Conservation (phyloP, 2,888 invertebrate species). For the Gastrophysa polygoni region DNA sequence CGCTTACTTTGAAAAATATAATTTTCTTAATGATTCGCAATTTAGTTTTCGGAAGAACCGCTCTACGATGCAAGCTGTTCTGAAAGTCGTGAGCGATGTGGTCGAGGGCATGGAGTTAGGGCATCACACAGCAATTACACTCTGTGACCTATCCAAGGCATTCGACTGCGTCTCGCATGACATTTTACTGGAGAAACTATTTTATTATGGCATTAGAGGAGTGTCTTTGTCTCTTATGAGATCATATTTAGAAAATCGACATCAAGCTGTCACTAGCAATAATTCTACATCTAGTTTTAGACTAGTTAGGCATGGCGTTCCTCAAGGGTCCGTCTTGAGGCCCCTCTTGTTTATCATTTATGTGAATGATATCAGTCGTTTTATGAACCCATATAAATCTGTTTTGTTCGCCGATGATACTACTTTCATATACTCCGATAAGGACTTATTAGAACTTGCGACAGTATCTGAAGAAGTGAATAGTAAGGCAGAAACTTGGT, state of each 20-base stretch:
- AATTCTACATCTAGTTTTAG: background rate
- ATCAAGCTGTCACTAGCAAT: background rate
- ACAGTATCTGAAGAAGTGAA: background rate
- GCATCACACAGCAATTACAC: background rate
- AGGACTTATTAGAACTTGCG: background rate
- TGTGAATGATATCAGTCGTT: background rate
- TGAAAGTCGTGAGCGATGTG: background rate
- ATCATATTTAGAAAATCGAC: background rate
- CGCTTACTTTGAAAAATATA: background rate
- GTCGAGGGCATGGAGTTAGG: background rate
- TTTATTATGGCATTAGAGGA: background rate
- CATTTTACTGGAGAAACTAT: conserved; percentile 2
- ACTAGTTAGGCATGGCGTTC: background rate
- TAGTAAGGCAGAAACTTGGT: conserved; percentile 10
- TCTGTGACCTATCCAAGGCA: background rate
- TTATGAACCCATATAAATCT: conserved; percentile 3
- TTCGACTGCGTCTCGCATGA: background rate
- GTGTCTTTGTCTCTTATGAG: background rate
- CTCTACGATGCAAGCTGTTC: background rate
- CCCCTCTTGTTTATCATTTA: background rate
- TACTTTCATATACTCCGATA: conserved; percentile 1
- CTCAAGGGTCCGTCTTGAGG: background rate
- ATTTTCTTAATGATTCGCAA: conserved; percentile 2
- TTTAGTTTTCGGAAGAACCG: conserved; percentile 1
- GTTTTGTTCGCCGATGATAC: conserved; percentile 10